Evolutionary conservation across 2,888 invertebrate species (phyloP).

Genomic region (Sphaeridia pumilis): DNA sequence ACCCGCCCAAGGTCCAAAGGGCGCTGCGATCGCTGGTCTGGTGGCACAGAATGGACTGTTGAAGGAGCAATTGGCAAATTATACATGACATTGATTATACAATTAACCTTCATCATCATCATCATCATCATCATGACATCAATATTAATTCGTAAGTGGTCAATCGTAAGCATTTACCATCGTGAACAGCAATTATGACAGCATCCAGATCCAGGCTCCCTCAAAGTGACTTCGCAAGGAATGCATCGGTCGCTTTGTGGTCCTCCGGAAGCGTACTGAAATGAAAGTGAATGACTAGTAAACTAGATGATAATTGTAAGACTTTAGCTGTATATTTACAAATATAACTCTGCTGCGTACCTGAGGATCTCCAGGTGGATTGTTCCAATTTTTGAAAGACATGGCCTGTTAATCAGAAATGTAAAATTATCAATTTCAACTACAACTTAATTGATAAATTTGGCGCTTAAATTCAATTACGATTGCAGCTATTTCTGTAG

Average conservation of each 20-base stretch:
- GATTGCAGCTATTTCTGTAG: background rate
- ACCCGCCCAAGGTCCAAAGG: background rate
- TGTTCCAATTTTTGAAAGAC: no score
- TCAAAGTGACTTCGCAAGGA: background rate
- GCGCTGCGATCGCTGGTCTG: background rate
- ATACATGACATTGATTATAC: background rate
- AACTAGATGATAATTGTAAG: background rate
- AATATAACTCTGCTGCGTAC: no score
- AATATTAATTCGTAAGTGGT: background rate
- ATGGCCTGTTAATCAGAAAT: background rate
- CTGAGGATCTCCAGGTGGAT: no score
- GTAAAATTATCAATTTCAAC: background rate
- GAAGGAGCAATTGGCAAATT: background rate
- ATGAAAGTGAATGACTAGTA: background rate
- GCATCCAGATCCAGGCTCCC: background rate
- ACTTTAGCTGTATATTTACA: background rate
- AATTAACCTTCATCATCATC: background rate
- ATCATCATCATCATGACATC: background rate
- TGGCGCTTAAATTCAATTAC: background rate
- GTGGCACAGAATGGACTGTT: background rate
- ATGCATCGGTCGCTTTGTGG: background rate
- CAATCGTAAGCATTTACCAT: background rate
- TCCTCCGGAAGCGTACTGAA: no score
- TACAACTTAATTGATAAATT: background rate
- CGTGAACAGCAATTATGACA: background rate